Percentiles rank a stretch among this genome's conserved stretches.
These are phyloP conservation scores for Trochalopteron elliotii DNA, from an alignment of 2,113 vertebrate species.

Conservation along the genomic window DNA sequence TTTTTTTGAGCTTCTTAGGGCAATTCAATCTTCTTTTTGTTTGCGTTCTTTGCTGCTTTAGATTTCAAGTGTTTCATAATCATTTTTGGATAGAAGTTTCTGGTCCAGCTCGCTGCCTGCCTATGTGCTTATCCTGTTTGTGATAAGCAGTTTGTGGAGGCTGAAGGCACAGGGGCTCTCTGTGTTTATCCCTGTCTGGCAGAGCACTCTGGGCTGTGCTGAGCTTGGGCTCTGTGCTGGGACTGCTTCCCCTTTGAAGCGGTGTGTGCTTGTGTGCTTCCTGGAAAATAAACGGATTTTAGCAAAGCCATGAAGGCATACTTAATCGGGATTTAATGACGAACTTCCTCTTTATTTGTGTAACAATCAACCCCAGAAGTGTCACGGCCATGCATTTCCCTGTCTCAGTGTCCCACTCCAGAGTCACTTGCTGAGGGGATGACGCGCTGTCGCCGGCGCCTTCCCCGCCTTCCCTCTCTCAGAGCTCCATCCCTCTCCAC, in stretches of 20 bases:
- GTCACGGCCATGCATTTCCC: not conserved
- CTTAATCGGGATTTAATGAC: not conserved
- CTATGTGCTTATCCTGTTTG: not conserved
- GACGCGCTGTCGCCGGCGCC: not conserved
- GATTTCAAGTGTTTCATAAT: not conserved
- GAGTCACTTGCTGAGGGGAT: not conserved
- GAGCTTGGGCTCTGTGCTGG: not conserved
- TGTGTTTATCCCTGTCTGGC: not conserved
- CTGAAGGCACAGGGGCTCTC: not conserved
- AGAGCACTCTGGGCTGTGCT: not conserved
- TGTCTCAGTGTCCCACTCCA: not conserved
- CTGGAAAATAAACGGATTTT: not conserved
- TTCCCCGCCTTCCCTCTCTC: fast-evolving
- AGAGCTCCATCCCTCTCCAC: not conserved
- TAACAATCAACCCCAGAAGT: not conserved
- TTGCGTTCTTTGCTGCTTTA: not conserved
- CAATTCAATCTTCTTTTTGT: not conserved
- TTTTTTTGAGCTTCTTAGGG: not conserved
- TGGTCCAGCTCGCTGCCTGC: not conserved
- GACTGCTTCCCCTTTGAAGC: not conserved
- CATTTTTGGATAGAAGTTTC: not conserved
- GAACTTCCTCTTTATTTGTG: not conserved
- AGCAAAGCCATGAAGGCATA: not conserved
- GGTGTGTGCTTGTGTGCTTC: not conserved
- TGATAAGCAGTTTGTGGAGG: not conserved